Base-by-base conservation (phyloP, 2,888 invertebrate species). In the Idaea aversata region DNA sequence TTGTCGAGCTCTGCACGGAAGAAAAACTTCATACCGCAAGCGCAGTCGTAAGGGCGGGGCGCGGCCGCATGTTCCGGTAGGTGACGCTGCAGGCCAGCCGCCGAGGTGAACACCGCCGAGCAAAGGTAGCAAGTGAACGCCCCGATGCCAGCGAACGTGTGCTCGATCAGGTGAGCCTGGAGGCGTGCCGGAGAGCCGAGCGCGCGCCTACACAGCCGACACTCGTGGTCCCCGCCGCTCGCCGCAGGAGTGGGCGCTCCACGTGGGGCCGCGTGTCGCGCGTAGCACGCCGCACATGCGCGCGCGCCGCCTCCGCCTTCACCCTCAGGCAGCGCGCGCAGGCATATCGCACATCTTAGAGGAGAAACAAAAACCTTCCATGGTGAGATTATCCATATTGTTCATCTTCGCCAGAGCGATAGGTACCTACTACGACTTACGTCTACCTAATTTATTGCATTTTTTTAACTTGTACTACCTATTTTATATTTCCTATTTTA, bases 1-100 rank as follows among this genome's bases (percentile, higher is more conserved):
- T 98, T 98, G 77, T 98, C 97, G 4, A 98, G 88, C 83, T 99
- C 98, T 0, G 98, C 96, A 47, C 97, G 95, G 92, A 98, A 98
- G 91, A 97, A 98, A 90, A 97, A 99, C 75, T 96, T 97, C 71
- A 97, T 94, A 0, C 95, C 95, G 82, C 98, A 98, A 13, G 94
- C 94, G 83, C 98, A 99, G 83, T 97, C 97, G 85, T 98, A 98
- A 0, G 97, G 97, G 25, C 97, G 94, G 1, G 96, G 95, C 13
- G 96, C 95, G 1, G 96, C 87, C 0, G 97, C 97, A 83, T 98
- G 98, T 72, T 96, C 96, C 0, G 95, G 91, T 85, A 98, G 96
- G 86, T 98, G 98, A 63, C 95, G 94, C 81, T 98, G 96, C 5
- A 98, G 93, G 0, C 97, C 97, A 0, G 94, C 93, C 0, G 98